These are phyloP conservation scores for Porites cylindrica DNA, from an alignment of 92 coral and sea anemone genomes.

Conservation along the genomic window DNA sequence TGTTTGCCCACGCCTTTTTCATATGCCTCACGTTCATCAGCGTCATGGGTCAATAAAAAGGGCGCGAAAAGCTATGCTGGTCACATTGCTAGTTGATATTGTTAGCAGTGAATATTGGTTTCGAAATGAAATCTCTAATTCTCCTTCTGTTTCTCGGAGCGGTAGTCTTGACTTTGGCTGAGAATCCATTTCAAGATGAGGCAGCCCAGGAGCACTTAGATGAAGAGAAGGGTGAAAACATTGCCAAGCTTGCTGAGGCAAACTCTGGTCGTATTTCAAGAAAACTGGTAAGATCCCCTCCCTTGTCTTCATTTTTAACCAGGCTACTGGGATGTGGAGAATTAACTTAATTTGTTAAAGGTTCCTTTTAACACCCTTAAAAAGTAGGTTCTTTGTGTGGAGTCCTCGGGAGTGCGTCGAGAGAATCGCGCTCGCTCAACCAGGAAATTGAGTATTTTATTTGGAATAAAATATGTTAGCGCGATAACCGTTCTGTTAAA, in stretches of 20 bases:
- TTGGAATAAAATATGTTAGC: too few species aligned
- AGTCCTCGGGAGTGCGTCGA: too few species aligned
- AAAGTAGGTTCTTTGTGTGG: too few species aligned
- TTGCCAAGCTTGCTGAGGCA: background rate
- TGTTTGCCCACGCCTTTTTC: background rate
- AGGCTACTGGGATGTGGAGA: too few species aligned
- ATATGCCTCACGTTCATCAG: background rate
- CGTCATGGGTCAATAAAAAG: background rate
- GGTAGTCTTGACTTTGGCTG: background rate
- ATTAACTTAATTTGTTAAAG: too few species aligned
- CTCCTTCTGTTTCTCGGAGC: background rate
- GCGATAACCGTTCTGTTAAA: too few species aligned
- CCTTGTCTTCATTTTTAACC: too few species aligned
- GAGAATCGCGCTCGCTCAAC: too few species aligned
- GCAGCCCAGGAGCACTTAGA: background rate
- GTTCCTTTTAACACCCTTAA: too few species aligned
- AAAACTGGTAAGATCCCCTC: too few species aligned
- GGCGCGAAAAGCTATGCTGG: background rate
- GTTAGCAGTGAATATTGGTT: background rate
- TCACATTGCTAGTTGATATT: background rate
- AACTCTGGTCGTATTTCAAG: too few species aligned
- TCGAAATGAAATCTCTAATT: constrained; percentile 5
- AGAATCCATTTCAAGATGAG: background rate
- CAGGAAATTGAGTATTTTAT: too few species aligned
- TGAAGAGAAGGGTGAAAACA: background rate